phyloP scores from a whole-genome alignment of 2,797 vertebrate species.

The Enteromius paludinosus region DNA sequence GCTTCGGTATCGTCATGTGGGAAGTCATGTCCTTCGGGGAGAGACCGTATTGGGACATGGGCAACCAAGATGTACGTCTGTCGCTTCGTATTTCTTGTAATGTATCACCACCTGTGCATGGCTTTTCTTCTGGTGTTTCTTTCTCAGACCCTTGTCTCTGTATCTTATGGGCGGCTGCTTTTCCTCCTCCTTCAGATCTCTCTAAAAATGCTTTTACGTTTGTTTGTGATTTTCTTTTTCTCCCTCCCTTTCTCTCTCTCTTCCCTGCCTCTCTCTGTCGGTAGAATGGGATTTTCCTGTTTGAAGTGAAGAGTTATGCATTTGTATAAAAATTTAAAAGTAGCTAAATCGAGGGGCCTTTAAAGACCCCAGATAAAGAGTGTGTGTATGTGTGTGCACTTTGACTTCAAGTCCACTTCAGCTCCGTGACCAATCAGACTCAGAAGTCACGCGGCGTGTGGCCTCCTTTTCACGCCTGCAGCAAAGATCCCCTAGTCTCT shows the following conservation, averaged over 20 bases:
- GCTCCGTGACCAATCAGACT: slow-evolving; percentile 74
- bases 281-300: slow-evolving; percentile 17
- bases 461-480: slow-evolving; percentile 4
- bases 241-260: neutral
- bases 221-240: slow-evolving; percentile 3
- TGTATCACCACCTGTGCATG: neutral
- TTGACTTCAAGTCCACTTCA: slow-evolving; percentile 69
- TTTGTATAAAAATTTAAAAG: slow-evolving; percentile 7
- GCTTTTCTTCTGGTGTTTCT: neutral
- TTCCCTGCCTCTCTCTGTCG: slow-evolving; percentile 6
- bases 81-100: neutral
- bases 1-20: slow-evolving; percentile 97
- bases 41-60: slow-evolving; percentile 98
- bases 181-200: slow-evolving; percentile 16
- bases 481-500: neutral
- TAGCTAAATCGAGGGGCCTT: slow-evolving; percentile 31
- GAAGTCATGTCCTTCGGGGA: slow-evolving; percentile 97
- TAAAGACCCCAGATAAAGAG: slow-evolving; percentile 25
- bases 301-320: slow-evolving; percentile 36
- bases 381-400: neutral
- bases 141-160: neutral
- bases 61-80: slow-evolving; percentile 92
- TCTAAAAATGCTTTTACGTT: slow-evolving; percentile 15
- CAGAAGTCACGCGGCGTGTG: neutral
- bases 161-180: neutral